phyloP scores from a whole-genome alignment of 2,797 vertebrate species.

The Ctenopoma kingsleyae region DNA sequence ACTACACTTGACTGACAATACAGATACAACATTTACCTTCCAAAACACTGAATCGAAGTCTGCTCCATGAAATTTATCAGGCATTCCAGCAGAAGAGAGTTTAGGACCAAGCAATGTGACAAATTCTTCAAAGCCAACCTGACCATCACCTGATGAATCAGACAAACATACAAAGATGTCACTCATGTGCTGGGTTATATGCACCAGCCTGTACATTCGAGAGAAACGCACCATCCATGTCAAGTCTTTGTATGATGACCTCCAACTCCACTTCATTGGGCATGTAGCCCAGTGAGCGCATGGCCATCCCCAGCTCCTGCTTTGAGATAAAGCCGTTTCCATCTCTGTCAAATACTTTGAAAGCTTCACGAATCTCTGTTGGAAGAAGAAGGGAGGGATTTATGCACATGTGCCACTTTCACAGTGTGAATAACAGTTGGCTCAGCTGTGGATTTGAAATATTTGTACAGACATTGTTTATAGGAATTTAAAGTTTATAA shows the following conservation, averaged over 20 bases:
- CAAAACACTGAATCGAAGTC: constrained; percentile 98
- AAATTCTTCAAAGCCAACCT: constrained; percentile 98
- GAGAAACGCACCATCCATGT: constrained; percentile 90
- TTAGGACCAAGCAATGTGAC: constrained; percentile 96
- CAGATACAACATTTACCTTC: constrained; percentile 87
- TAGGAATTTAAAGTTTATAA: constrained; percentile 8
- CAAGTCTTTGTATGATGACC: constrained; percentile 97
- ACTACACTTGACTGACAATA: constrained; percentile 10
- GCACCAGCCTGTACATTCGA: background rate
- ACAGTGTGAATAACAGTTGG: background rate
- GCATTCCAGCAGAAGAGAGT: constrained; percentile 92
- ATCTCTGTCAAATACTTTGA: constrained; percentile 98
- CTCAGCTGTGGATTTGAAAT: constrained; percentile 12
- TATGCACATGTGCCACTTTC: constrained; percentile 11
- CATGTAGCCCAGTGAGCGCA: constrained; percentile 99
- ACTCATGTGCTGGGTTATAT: background rate
- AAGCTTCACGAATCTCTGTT: constrained; percentile 97
- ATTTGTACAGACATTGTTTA: constrained; percentile 1
- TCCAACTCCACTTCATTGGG: constrained; percentile 99
- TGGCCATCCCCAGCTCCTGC: constrained; percentile 97
- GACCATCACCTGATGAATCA: constrained; percentile 90
- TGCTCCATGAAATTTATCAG: constrained; percentile 94
- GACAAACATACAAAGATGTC: constrained; percentile 18
- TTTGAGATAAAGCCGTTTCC: constrained; percentile 99
- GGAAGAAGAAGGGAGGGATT: constrained; percentile 20